phyloP scores from a whole-genome alignment of 2,113 vertebrate genomes.

The Eulacestoma nigropectus region DNA sequence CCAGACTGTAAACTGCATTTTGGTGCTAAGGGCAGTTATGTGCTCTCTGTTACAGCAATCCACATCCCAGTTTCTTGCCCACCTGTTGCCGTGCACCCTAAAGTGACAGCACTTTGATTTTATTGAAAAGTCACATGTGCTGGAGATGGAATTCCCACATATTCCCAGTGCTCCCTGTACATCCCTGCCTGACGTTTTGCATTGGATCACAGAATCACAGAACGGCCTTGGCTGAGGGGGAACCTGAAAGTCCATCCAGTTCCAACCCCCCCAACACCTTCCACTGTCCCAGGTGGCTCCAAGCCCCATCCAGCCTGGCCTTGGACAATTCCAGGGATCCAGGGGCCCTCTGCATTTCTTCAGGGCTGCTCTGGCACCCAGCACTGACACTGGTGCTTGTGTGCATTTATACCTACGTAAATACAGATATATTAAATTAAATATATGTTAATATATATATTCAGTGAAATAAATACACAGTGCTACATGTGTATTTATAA shows the following conservation, averaged over 20 bases:
- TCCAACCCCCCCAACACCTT: not conserved
- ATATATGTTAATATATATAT: not conserved
- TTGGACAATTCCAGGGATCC: not conserved
- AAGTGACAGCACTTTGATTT: not conserved
- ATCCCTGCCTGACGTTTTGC: not conserved
- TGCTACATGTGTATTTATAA: not conserved
- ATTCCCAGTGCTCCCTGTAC: not conserved
- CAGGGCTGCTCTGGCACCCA: not conserved
- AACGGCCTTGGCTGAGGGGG: not conserved
- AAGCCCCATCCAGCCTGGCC: not conserved
- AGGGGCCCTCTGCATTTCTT: not conserved
- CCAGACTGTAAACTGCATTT: no score
- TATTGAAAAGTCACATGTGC: fast-evolving
- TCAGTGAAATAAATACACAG: not conserved
- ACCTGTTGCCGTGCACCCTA: not conserved
- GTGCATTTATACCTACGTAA: not conserved
- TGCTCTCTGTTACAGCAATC: not conserved
- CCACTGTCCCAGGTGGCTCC: not conserved
- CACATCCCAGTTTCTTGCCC: not conserved
- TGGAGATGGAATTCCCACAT: not conserved
- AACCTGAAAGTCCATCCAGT: not conserved
- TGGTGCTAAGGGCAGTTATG: not conserved
- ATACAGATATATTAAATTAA: not conserved
- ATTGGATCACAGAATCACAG: not conserved
- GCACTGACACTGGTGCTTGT: not conserved